These are phyloP conservation scores for Lobophora halterata DNA, from an alignment of 2,888 invertebrate genomes.

Conservation along the genomic window DNA sequence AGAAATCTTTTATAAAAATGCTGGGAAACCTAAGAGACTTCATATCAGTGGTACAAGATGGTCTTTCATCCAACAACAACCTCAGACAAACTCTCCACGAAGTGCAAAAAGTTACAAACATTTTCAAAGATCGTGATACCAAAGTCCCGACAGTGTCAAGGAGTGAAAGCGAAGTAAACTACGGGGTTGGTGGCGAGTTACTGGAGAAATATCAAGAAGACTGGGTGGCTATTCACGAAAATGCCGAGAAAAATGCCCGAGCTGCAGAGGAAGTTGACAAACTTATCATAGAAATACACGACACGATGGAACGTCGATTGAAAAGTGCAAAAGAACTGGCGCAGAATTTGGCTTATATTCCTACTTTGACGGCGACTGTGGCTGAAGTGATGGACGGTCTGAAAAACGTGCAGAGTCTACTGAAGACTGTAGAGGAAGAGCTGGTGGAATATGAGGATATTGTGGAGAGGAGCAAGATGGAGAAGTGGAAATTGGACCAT, in stretches of 20 bases:
- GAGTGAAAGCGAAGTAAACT: slow-evolving; percentile 64
- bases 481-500: slow-evolving; percentile 86
- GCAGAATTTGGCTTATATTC: slow-evolving; percentile 58
- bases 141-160: slow-evolving; percentile 42
- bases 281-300: slow-evolving; percentile 60
- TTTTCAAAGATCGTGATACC: slow-evolving; percentile 69
- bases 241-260: slow-evolving; percentile 85
- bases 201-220: slow-evolving; percentile 85
- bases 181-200: slow-evolving; percentile 84
- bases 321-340: slow-evolving; percentile 62
- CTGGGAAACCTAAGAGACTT: slow-evolving; percentile 74
- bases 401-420: slow-evolving; percentile 76
- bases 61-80: slow-evolving; percentile 63
- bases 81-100: slow-evolving; percentile 67
- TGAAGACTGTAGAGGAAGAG: slow-evolving; percentile 84
- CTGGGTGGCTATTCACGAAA: slow-evolving; percentile 86
- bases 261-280: slow-evolving; percentile 78
- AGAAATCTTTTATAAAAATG: no score
- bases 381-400: slow-evolving; percentile 76
- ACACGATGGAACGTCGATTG: slow-evolving; percentile 50
- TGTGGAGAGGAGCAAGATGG: slow-evolving; percentile 85
- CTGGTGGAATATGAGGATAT: slow-evolving; percentile 84
- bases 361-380: slow-evolving; percentile 63
- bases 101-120: slow-evolving; percentile 68
- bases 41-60: slow-evolving; percentile 73